Conservation (phyloP, 2,113 vertebrate genomes). For the Dicentrarchus labrax region DNA sequence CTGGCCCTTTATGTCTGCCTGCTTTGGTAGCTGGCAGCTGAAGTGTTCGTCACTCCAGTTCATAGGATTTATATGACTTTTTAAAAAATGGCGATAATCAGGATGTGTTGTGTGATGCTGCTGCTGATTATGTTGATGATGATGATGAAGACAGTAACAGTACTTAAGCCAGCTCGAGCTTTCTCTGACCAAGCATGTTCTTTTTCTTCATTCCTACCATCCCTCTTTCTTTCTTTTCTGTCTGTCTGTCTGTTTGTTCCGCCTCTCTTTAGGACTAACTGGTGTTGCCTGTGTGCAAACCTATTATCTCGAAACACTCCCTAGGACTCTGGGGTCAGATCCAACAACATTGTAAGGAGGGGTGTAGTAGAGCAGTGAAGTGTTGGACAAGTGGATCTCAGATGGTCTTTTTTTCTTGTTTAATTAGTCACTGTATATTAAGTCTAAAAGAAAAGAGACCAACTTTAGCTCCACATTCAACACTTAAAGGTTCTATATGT, state of each 20-base stretch:
- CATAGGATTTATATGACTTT: conserved; percentile 5
- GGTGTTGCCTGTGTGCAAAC: conserved; percentile 90
- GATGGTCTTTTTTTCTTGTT: not conserved
- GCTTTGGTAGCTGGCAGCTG: conserved; percentile 30
- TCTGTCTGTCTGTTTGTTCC: conserved; percentile 66
- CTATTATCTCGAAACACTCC: conserved; percentile 88
- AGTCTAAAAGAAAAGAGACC: not conserved
- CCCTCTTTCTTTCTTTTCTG: conserved; percentile 49
- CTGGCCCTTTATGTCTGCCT: conserved; percentile 57
- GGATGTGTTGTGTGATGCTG: conserved; percentile 2
- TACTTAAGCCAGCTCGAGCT: not conserved
- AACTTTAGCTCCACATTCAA: conserved; percentile 9
- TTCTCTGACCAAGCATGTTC: conserved; percentile 38
- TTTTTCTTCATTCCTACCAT: conserved; percentile 53
- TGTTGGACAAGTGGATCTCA: conserved; percentile 10
- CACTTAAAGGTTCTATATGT: not conserved
- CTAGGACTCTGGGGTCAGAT: conserved; percentile 76
- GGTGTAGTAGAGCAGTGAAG: conserved; percentile 20
- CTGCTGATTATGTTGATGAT: not conserved
- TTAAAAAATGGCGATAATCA: not conserved
- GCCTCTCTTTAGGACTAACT: conserved; percentile 87
- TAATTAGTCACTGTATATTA: not conserved
- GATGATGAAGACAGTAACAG: not conserved
- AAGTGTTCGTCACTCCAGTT: conserved; percentile 45
- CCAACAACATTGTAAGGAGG: conserved; percentile 84